Conservation (phyloP, 2,797 vertebrate species). For the Hylomyscus alleni region DNA sequence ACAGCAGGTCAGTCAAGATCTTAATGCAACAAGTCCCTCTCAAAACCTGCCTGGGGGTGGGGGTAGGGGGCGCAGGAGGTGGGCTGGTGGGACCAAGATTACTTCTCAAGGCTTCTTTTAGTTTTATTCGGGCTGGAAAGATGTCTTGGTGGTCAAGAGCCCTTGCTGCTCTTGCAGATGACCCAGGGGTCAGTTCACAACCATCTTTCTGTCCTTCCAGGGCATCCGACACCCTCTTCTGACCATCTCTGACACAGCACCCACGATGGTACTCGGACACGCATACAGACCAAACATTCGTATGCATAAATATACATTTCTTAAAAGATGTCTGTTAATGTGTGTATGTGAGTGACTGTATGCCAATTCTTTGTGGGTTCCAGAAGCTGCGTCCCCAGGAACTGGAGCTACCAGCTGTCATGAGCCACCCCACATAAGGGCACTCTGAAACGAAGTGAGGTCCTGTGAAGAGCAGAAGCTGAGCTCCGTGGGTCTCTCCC, state of each 20-base stretch:
- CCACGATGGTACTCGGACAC: accelerated
- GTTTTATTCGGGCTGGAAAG: background rate
- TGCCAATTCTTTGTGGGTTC: too few relatives aligned
- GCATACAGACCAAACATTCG: too few relatives aligned
- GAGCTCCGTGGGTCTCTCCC: background rate
- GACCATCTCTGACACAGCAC: background rate
- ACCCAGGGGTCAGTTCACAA: background rate
- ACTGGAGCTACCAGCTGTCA: background rate
- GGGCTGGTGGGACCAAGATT: background rate
- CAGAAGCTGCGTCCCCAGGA: background rate
- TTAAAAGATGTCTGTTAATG: too few relatives aligned
- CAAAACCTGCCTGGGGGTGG: background rate
- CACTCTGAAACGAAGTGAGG: background rate
- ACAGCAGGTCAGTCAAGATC: background rate
- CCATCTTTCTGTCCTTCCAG: background rate
- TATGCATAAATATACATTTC: background rate
- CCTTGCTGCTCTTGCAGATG: background rate
- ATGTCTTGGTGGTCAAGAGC: too few relatives aligned
- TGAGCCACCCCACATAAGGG: background rate
- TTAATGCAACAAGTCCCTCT: background rate
- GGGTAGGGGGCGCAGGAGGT: too few relatives aligned
- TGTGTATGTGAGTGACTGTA: background rate
- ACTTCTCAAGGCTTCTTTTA: background rate
- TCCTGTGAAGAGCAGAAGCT: background rate
- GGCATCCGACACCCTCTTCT: background rate